phyloP scores from a whole-genome alignment of 2,888 invertebrate genomes.

The Sphaerophoria taeniata region DNA sequence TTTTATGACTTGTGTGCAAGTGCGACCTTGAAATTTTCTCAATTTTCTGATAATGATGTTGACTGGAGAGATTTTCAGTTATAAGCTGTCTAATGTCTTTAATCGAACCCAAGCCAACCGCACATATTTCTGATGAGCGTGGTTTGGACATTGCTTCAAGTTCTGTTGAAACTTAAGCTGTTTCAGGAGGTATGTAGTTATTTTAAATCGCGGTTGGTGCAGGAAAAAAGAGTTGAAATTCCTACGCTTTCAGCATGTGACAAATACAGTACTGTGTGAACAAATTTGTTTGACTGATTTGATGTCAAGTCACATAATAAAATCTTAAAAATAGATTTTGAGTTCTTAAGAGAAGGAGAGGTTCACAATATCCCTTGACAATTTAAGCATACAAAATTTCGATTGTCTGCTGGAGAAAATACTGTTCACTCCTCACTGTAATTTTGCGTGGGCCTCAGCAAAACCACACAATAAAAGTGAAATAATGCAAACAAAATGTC shows the following conservation, averaged over 20 bases:
- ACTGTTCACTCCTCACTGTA: neutral
- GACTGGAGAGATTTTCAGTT: constrained; percentile 25
- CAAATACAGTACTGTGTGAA: neutral
- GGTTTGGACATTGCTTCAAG: neutral
- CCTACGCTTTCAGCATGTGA: neutral
- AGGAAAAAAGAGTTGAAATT: constrained; percentile 14
- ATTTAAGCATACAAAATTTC: no score
- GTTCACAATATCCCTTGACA: no score
- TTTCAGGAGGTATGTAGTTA: neutral
- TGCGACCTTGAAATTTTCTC: constrained; percentile 29
- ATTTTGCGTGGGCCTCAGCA: constrained; percentile 13
- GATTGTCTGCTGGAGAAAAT: no score
- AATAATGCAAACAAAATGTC: no score
- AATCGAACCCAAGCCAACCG: neutral
- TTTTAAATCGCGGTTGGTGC: neutral
- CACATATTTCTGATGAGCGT: constrained; percentile 12
- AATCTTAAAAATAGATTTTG: no score
- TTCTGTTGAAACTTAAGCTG: neutral
- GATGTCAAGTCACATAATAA: no score
- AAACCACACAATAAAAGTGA: constrained; percentile 1
- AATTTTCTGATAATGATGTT: constrained; percentile 4
- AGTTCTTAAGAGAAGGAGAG: no score
- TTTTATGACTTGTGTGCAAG: neutral
- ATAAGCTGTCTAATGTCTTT: constrained; percentile 21
- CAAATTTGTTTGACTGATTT: no score